A percentile compares a stretch with the other conserved stretches of the same genome.
phyloP scores from a whole-genome alignment of 2,113 vertebrate species.

The Rutilus rutilus region DNA sequence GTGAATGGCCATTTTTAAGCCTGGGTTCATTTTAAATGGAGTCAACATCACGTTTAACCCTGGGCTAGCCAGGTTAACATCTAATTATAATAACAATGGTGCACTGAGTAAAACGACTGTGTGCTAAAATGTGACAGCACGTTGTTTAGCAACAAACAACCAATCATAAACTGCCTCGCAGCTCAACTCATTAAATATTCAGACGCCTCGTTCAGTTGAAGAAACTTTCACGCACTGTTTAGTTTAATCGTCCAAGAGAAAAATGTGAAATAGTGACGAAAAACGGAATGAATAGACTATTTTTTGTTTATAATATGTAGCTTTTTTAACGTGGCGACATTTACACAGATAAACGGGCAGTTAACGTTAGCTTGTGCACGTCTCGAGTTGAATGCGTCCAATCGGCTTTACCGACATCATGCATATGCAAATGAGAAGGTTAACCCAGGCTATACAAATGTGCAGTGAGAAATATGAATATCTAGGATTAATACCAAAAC shows the following conservation, averaged over 20 bases:
- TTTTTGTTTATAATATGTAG: background rate
- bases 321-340: background rate
- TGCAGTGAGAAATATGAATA: background rate
- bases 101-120: background rate
- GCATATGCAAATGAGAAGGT: conserved; percentile 7
- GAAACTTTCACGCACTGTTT: background rate
- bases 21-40: background rate
- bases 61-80: background rate
- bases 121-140: background rate
- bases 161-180: conserved; percentile 7
- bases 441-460: background rate
- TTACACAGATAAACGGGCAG: background rate
- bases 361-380: background rate
- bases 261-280: background rate
- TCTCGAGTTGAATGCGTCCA: background rate
- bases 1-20: background rate
- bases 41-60: background rate
- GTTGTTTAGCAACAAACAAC: conserved; percentile 5
- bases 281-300: background rate
- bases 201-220: background rate
- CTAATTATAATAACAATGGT: background rate
- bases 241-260: background rate
- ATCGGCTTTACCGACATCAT: background rate
- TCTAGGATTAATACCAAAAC: background rate
- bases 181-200: conserved; percentile 4